These are phyloP conservation scores for Mus pahari DNA, from an alignment of 2,113 vertebrate genomes.

Conservation along the genomic window DNA sequence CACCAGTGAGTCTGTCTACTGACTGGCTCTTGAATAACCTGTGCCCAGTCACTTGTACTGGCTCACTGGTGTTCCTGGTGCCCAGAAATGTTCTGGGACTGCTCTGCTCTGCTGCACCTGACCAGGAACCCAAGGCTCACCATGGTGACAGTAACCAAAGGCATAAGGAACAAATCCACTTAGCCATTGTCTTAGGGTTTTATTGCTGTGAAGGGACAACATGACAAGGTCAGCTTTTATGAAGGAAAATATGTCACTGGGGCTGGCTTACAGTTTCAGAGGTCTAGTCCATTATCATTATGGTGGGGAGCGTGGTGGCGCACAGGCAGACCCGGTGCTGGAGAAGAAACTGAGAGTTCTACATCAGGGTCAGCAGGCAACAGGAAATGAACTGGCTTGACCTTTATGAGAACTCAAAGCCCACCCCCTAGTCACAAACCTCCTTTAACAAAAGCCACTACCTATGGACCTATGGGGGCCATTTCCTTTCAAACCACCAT, in stretches of 20 bases:
- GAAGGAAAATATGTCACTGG: not conserved
- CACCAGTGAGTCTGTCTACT: not conserved
- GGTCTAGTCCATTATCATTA: not conserved
- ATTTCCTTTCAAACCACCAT: not conserved
- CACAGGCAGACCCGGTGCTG: not conserved
- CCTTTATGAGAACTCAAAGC: not conserved
- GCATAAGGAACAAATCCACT: not conserved
- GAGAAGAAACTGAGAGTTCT: not conserved
- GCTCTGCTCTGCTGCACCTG: fast-evolving
- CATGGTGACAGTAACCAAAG: not conserved
- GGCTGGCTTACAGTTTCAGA: not conserved
- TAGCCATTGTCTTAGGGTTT: not conserved
- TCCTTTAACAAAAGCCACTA: not conserved
- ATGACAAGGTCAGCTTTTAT: not conserved
- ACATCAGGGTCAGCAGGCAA: not conserved
- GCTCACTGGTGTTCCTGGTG: not conserved
- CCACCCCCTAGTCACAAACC: not conserved
- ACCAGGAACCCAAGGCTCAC: not conserved
- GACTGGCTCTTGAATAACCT: not conserved
- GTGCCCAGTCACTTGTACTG: not conserved
- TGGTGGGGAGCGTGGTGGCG: not conserved
- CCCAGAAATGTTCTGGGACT: not conserved
- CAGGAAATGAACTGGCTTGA: not conserved
- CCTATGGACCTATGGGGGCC: not conserved
- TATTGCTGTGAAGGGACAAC: not conserved